Evolutionary conservation across 2,113 vertebrate genomes (phyloP), one percentile per base, ranked within the genome.

Genomic region (Aphelocoma coerulescens): DNA sequence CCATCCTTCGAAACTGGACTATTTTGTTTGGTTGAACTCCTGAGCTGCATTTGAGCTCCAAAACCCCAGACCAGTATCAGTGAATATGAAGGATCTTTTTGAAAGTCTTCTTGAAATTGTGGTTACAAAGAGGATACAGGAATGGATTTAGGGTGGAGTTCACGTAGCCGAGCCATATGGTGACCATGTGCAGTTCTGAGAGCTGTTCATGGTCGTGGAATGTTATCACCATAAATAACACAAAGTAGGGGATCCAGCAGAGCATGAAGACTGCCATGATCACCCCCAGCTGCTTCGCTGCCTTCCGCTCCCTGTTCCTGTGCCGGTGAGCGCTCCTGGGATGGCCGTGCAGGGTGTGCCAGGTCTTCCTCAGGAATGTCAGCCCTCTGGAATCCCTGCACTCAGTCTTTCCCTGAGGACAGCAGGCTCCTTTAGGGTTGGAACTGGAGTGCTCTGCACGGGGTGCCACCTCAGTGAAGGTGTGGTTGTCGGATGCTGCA

Each of bases 171-270:
- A 99, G 97, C 99, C 99, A 99, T 89, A 99, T 99, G 27, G 99
- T 99, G 95, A 98, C 98, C 98, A 98, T 99, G 92, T 99, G 99
- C 28, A 99, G 96, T 2, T 97, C 87, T 0, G 27, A 59, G 51
- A 99, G 98, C 39, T 97, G 98, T 14, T 98, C 95, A 11, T 98
- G 98, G 44, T 91, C 95, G 52, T 98, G 99, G 96, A 99, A 99
- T 4, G 99, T 99, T 91, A 98, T 98, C 74, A 99, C 98, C 98
- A 99, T 99, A 89, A 99, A 99, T 28, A 98, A 97, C 46, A 99
- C 98, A 65, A 99, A 99, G 96, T 99, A 99, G 7, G 99, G 99
- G 72, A 99, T 99, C 99, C 99, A 99, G 91, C 99, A 99, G 76
- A 99, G 61, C 93, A 99, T 98, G 91, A 99, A 99, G 59, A 97